These are phyloP conservation scores for Caenorhabditis virilis DNA, from an alignment of 2,888 invertebrate genomes.

Conservation along the genomic window DNA sequence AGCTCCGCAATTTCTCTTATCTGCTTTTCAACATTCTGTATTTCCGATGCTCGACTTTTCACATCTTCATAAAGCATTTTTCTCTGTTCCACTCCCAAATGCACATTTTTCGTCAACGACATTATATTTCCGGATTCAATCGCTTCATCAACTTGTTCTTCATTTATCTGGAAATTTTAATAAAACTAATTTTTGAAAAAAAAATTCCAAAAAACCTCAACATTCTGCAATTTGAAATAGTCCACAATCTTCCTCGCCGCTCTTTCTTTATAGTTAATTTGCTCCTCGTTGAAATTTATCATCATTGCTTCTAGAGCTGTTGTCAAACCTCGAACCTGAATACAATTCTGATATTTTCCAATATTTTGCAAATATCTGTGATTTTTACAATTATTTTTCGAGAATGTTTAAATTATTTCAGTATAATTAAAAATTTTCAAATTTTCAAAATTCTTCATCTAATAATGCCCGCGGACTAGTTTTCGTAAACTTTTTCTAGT, in stretches of 20 bases:
- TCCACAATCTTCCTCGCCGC: slow-evolving; percentile 17
- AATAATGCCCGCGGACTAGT: no score
- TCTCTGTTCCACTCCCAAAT: slow-evolving; percentile 13
- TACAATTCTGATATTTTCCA: no score
- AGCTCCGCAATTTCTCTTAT: slow-evolving; percentile 23
- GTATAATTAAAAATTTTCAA: no score
- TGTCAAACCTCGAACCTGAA: slow-evolving; percentile 18
- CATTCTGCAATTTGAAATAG: slow-evolving; percentile 21
- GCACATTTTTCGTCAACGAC: slow-evolving; percentile 12
- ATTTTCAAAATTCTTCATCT: no score
- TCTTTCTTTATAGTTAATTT: slow-evolving; percentile 9
- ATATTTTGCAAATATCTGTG: no score
- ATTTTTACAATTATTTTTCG: no score
- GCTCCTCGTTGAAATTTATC: slow-evolving; percentile 25
- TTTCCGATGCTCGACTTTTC: slow-evolving; percentile 12
- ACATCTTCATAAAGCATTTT: slow-evolving; percentile 24
- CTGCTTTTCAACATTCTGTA: slow-evolving; percentile 20
- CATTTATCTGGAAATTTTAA: no score
- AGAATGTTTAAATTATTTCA: no score
- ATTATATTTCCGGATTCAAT: slow-evolving; percentile 25
- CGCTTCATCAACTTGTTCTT: slow-evolving; percentile 14
- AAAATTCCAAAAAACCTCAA: no score
- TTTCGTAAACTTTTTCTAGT: no score
- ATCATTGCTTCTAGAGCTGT: slow-evolving; percentile 22
- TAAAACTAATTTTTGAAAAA: no score